These are phyloP conservation scores for Zootermopsis nevadensis DNA, from an alignment of 2,888 invertebrate species.

Conservation along the genomic window DNA sequence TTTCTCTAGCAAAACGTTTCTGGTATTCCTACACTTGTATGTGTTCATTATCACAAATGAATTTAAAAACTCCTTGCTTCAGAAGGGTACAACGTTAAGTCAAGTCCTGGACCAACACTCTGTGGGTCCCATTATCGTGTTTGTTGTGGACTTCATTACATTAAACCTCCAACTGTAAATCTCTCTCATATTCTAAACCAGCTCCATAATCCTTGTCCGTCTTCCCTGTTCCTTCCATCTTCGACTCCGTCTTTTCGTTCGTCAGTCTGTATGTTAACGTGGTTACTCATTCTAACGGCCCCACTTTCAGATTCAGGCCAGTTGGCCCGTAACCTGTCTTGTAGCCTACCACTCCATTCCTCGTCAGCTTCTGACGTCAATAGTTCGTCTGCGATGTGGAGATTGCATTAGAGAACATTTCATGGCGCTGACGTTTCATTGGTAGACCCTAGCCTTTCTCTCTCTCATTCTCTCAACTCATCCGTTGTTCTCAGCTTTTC, in stretches of 20 bases:
- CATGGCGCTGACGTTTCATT: slow-evolving; percentile 48
- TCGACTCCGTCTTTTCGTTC: neutral
- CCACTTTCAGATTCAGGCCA: neutral
- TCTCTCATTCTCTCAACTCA: slow-evolving; percentile 24
- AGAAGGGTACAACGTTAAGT: neutral
- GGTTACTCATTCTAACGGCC: neutral
- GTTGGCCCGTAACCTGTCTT: neutral
- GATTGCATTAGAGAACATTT: slow-evolving; percentile 50
- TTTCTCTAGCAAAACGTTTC: too few relatives aligned
- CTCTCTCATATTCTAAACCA: neutral
- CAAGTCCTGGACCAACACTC: neutral
- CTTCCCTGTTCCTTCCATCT: neutral
- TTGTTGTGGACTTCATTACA: neutral
- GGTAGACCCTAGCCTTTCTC: slow-evolving; percentile 35
- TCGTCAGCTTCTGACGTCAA: slow-evolving; percentile 40
- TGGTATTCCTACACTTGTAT: too few relatives aligned
- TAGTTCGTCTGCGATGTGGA: slow-evolving; percentile 44
- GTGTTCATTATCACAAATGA: too few relatives aligned
- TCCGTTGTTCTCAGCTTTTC: slow-evolving; percentile 22
- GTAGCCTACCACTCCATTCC: neutral
- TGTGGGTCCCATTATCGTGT: neutral
- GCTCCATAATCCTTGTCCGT: neutral
- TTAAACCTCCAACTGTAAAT: neutral
- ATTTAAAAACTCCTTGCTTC: neutral
- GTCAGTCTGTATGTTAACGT: neutral